Evolutionary conservation across 2,888 invertebrate species (phyloP).

Genomic region (Drepanosiphum platanoidis): DNA sequence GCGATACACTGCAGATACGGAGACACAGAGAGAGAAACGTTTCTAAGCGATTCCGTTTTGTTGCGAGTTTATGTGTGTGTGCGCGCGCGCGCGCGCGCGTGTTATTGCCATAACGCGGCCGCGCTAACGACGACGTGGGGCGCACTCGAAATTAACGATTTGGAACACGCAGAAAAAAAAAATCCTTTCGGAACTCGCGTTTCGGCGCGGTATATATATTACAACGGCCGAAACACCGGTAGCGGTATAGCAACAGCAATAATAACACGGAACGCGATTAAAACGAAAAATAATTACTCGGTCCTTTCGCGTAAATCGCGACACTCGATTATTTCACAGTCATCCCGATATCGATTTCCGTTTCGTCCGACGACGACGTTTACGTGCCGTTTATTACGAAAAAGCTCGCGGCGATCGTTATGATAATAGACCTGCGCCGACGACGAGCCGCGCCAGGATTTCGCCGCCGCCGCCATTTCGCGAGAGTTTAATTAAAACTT

Average conservation of each 20-base stretch:
- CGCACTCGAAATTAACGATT: constrained; percentile 12
- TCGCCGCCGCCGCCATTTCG: not conserved
- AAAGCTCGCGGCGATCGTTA: no score
- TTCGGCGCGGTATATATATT: not conserved
- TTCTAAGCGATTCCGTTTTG: not conserved
- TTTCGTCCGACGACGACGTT: no score
- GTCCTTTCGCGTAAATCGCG: no score
- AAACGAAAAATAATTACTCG: no score
- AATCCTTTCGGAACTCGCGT: not conserved
- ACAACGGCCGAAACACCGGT: not conserved
- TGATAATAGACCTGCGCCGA: constrained; percentile 7
- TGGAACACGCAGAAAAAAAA: constrained; percentile 31
- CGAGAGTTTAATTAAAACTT: constrained; percentile 57
- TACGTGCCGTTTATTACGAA: no score
- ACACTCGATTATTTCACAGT: no score
- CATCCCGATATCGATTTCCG: no score
- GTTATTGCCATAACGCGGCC: not conserved
- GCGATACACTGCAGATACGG: no score
- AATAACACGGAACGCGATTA: no score
- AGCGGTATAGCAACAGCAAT: no score
- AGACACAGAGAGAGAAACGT: not conserved
- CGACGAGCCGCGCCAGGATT: no score
- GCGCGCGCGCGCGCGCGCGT: no score
- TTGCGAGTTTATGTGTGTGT: not conserved
- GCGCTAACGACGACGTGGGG: not conserved